A percentile compares a stretch with the other conserved stretches of the same genome.
These are phyloP conservation scores for Polydrusus cervinus DNA, from an alignment of 2,888 invertebrate species.

Conservation along the genomic window DNA sequence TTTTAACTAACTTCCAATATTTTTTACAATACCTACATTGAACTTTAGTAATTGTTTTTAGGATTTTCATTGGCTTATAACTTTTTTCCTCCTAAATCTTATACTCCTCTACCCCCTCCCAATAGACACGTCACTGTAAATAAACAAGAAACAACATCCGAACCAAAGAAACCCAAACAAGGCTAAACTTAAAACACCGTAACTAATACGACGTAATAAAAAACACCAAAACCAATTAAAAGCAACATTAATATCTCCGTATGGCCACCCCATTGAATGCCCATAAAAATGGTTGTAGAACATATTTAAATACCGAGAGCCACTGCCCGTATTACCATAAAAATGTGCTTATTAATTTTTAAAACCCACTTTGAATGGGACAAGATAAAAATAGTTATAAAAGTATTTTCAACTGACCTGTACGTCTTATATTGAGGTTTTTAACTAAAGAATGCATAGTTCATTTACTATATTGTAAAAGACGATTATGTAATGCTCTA, in stretches of 20 bases:
- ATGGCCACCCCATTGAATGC: constrained; percentile 38
- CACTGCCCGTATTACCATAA: constrained; percentile 44
- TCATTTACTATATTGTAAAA: too few relatives aligned
- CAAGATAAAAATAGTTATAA: constrained; percentile 12
- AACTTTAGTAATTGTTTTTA: too few relatives aligned
- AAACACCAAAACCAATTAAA: constrained; percentile 61
- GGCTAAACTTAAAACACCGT: neutral
- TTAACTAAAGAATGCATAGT: too few relatives aligned
- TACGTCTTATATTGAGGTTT: neutral
- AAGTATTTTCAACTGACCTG: neutral
- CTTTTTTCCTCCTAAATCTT: too few relatives aligned
- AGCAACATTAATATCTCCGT: constrained; percentile 43
- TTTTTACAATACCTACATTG: too few relatives aligned
- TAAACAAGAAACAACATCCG: neutral
- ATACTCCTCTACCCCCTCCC: too few relatives aligned
- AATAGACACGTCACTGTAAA: too few relatives aligned
- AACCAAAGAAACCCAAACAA: neutral
- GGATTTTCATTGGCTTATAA: too few relatives aligned
- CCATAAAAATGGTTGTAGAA: constrained; percentile 45
- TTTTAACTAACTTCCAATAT: too few relatives aligned
- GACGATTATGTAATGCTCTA: too few relatives aligned
- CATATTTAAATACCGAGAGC: constrained; percentile 48
- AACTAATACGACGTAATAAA: constrained; percentile 54
- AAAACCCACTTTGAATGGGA: neutral
- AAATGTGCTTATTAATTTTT: constrained; percentile 45